Base-by-base conservation (phyloP, 1,140 invertebrate species). In the Zelostemma sp. region DNA sequence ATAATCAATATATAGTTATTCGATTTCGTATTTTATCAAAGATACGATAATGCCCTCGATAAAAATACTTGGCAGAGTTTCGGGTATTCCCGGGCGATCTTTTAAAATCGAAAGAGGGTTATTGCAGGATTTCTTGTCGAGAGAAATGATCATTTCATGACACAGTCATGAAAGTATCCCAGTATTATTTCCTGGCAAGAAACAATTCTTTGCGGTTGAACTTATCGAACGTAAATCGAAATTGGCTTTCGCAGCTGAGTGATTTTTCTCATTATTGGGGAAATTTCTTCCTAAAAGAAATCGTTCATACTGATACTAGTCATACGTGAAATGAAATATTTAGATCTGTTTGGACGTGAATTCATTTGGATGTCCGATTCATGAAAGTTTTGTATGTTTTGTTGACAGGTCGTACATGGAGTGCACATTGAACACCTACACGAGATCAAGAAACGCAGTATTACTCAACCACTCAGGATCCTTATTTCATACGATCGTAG, bases 401-500 rank as follows among this genome's bases (percentile, higher is more conserved):
- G 3, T 2, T 57, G 75, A 1, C 87, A 96, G 93, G 90, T 96
- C 25, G 87, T 96, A 38, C 90, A 93, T 75, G 93, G 93, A 56
- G 93, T 95, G 31, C 91, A 93, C 79, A 89, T 96, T 65, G 93
- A 94, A 65, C 88, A 91, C 1, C 84, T 84, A 19, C 94, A 96
- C 83, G 81, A 92, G 69, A 89, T 96, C 65, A 92, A 89, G 72
- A 95, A 94, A 81, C 86, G 95, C 53, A 96, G 93, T 82, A 89
- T 92, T 62, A 91, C 93, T 85, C 94, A 97, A 77, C 93, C 91
- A 1, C 87, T 98, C 49, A 88, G 95, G 74, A 97, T 98, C 72
- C 90, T 95, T 66, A 88, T 97, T 61, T 91, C 92, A 77, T 97
- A 97, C 82, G 96, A 98, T 80, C 88, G 92, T 59, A 97, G 95